Percentiles rank a stretch among this genome's conserved stretches.
These are phyloP conservation scores for Hyposoter didymator DNA, from an alignment of 2,888 invertebrate genomes.

Conservation along the genomic window DNA sequence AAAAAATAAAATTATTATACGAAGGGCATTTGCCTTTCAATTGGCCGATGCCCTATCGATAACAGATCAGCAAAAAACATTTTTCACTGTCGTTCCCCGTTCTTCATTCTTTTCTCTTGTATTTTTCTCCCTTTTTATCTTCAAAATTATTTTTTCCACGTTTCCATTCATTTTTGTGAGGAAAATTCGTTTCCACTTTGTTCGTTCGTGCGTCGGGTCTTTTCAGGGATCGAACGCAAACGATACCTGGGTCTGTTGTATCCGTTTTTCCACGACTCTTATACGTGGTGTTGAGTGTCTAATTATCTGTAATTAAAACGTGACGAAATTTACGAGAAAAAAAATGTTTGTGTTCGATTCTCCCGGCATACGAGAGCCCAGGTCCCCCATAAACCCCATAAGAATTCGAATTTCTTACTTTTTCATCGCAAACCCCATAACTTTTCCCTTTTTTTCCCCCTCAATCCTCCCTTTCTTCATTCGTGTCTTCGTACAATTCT, in stretches of 20 bases:
- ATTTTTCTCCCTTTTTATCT: constrained; percentile 18
- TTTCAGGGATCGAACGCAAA: constrained; percentile 33
- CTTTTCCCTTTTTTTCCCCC: neutral
- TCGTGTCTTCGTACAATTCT: neutral
- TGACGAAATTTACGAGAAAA: neutral
- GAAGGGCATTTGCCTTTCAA: constrained; percentile 64
- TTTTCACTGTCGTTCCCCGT: constrained; percentile 65
- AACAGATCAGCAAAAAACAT: constrained; percentile 73
- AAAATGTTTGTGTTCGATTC: neutral
- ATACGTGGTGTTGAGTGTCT: constrained; percentile 22
- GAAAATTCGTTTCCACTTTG: constrained; percentile 6
- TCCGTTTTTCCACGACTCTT: constrained; percentile 23
- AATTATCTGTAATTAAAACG: constrained; percentile 17
- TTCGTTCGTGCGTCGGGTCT: constrained; percentile 20
- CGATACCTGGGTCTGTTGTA: constrained; percentile 46
- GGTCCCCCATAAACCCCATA: neutral
- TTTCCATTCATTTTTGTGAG: constrained; percentile 26
- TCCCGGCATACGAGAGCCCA: neutral
- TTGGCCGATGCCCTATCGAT: constrained; percentile 68
- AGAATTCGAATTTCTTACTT: constrained; percentile 15
- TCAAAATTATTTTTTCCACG: constrained; percentile 21
- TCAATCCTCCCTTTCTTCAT: neutral
- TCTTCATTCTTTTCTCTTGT: constrained; percentile 33
- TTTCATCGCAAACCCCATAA: neutral
- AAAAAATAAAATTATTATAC: constrained; percentile 75